Evolutionary conservation across 2,888 invertebrate species (phyloP).

Genomic region (Parnassius apollo): DNA sequence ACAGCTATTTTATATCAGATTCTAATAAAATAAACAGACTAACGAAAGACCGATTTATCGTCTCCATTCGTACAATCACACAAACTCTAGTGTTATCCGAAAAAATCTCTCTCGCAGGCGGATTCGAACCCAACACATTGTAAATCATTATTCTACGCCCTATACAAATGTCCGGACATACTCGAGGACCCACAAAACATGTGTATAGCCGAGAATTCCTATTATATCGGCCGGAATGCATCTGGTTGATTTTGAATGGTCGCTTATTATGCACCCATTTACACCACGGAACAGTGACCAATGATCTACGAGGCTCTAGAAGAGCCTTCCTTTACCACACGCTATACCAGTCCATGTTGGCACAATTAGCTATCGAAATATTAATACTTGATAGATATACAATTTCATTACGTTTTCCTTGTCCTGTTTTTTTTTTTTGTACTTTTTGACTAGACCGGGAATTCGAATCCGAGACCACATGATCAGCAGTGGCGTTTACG

Average conservation of each 20-base stretch:
- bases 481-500: too few species aligned
- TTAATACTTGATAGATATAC: too few species aligned
- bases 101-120: slow-evolving; percentile 4
- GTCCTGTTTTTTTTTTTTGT: too few species aligned
- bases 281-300: slow-evolving; percentile 52
- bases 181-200: slow-evolving; percentile 61
- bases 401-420: too few species aligned
- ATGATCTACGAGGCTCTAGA: slow-evolving; percentile 7
- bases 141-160: slow-evolving; percentile 74
- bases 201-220: slow-evolving; percentile 71
- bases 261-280: slow-evolving; percentile 81
- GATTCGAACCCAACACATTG: slow-evolving; percentile 49
- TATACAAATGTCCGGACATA: slow-evolving; percentile 72
- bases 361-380: too few species aligned
- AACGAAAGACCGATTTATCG: neutral
- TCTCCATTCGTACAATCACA: slow-evolving; percentile 13
- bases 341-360: too few species aligned
- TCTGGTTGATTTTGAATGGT: slow-evolving; percentile 77
- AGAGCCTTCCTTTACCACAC: neutral
- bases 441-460: too few species aligned
- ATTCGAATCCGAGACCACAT: too few species aligned
- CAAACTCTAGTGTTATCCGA: slow-evolving; percentile 11
- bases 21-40: neutral
- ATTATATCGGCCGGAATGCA: slow-evolving; percentile 72
- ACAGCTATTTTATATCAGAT: too few species aligned